These are phyloP conservation scores for Jacana jacana DNA, from an alignment of 2,113 vertebrate species.

Conservation along the genomic window DNA sequence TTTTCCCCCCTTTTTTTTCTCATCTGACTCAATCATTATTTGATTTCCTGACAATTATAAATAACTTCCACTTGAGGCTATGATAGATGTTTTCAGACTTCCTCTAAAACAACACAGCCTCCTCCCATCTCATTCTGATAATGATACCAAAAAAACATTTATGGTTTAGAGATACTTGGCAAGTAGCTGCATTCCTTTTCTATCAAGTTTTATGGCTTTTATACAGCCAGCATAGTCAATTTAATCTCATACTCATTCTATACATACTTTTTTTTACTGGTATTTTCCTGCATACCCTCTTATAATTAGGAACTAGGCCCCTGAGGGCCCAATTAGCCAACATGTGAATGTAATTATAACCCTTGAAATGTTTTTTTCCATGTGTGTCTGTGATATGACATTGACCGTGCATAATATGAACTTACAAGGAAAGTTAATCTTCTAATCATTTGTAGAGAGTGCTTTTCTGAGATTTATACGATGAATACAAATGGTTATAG, in stretches of 20 bases:
- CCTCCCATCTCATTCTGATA: conserved; percentile 56
- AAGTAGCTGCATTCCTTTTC: conserved; percentile 64
- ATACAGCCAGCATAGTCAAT: conserved; percentile 63
- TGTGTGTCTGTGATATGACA: conserved; percentile 68
- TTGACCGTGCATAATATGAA: conserved; percentile 67
- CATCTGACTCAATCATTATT: neutral
- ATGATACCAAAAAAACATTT: conserved; percentile 38
- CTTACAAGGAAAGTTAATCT: conserved; percentile 54
- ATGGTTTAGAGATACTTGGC: conserved; percentile 55
- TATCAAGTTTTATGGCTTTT: conserved; percentile 78
- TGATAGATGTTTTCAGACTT: neutral
- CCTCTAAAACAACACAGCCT: conserved; percentile 30
- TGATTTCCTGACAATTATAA: conserved; percentile 6
- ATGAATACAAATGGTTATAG: conserved; percentile 11
- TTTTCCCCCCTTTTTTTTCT: neutral
- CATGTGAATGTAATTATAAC: conserved; percentile 79
- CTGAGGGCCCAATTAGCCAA: conserved; percentile 79
- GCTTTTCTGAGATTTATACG: conserved; percentile 48
- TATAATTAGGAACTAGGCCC: conserved; percentile 77
- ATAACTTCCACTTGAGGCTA: conserved; percentile 26
- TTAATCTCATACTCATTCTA: conserved; percentile 76
- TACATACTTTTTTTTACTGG: conserved; percentile 60
- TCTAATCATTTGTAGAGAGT: conserved; percentile 62
- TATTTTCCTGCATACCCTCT: conserved; percentile 67
- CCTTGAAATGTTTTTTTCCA: conserved; percentile 68